Evolutionary conservation across 2,113 vertebrate genomes (phyloP).

Genomic region (Atractosteus spatula): DNA sequence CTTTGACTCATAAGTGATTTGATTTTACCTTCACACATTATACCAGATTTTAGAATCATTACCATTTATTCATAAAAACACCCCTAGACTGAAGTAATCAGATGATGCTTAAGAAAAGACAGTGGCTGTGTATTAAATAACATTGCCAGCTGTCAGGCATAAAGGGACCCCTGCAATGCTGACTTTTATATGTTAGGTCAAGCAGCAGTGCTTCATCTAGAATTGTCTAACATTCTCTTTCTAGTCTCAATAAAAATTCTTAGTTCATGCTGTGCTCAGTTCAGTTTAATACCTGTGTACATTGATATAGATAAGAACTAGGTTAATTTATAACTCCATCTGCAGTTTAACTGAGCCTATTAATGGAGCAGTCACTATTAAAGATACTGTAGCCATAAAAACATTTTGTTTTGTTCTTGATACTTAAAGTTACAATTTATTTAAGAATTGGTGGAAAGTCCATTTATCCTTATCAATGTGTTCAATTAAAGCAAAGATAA

Average conservation of each 20-base stretch:
- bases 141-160: neutral
- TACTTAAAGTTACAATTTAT: slow-evolving; percentile 3
- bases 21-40: no score
- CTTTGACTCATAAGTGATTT: no score
- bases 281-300: slow-evolving; percentile 10
- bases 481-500: no score
- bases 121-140: neutral
- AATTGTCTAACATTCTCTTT: slow-evolving; percentile 3
- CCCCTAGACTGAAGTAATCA: no score
- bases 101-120: neutral
- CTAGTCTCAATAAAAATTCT: neutral
- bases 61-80: no score
- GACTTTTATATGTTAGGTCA: neutral
- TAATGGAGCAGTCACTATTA: slow-evolving; percentile 12
- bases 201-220: no score
- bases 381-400: neutral
- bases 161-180: neutral
- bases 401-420: slow-evolving; percentile 10
- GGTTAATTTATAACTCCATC: slow-evolving; percentile 16
- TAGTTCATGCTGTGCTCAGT: neutral
- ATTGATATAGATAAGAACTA: slow-evolving; percentile 7
- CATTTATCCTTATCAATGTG: no score
- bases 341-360: slow-evolving; percentile 7
- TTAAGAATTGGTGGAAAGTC: neutral
- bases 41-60: no score